Evolutionary conservation across 53 echinoderm and acorn worm species (phyloP).

Genomic region (Holothuria scabra): DNA sequence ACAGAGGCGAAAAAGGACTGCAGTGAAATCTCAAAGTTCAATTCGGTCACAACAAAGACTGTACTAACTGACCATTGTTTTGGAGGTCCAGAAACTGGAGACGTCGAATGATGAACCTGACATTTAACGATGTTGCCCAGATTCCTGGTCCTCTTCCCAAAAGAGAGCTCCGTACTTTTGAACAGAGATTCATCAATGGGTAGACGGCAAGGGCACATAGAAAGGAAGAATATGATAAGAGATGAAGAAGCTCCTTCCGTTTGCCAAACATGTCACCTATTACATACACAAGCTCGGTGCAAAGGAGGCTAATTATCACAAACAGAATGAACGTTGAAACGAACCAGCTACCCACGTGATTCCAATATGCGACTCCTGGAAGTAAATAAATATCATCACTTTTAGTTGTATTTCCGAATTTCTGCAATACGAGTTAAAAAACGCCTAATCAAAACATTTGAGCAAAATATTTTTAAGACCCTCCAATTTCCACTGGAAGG

Average conservation of each 20-base stretch:
- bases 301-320: conserved; percentile 52
- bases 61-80: not conserved
- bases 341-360: conserved; percentile 69
- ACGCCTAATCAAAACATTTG: no score
- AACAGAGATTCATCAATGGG: conserved; percentile 57
- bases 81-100: conserved; percentile 68
- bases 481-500: no score
- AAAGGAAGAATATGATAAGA: conserved; percentile 72
- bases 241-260: conserved; percentile 54
- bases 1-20: no score
- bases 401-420: no score
- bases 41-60: no score
- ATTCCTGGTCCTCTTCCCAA: conserved; percentile 20
- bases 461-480: no score
- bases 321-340: conserved; percentile 65
- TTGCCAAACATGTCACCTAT: conserved; percentile 65
- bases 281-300: conserved; percentile 59
- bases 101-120: conserved; percentile 69
- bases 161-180: conserved; percentile 46
- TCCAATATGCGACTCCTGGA: conserved; percentile 67
- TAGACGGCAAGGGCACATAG: conserved; percentile 49
- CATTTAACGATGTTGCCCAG: conserved; percentile 51
- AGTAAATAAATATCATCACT: not conserved
- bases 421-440: no score
- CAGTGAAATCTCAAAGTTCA: no score